A percentile compares a stretch with the other conserved stretches of the same genome.
These are phyloP conservation scores for Pseudomyrmex cubaensis DNA, from an alignment of 1,140 invertebrate species.

Conservation along the genomic window DNA sequence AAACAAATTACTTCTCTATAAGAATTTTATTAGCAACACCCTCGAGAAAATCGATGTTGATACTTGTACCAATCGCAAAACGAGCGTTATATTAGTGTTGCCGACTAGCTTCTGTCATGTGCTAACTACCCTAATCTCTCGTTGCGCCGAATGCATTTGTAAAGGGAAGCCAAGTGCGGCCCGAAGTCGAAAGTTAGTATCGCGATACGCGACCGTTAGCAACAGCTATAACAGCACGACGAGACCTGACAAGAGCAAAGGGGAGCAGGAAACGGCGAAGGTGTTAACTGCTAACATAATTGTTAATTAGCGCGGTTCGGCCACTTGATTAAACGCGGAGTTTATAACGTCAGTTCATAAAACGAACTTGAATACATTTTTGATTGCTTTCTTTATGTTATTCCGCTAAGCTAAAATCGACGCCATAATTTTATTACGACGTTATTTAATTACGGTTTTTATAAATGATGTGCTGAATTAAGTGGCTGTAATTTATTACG, in stretches of 20 bases:
- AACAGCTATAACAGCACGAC: slow-evolving; percentile 36
- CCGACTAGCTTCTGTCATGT: slow-evolving; percentile 30
- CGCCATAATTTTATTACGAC: slow-evolving; percentile 17
- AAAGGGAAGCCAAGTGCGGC: slow-evolving; percentile 51
- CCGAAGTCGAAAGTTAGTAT: slow-evolving; percentile 55
- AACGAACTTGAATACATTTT: neutral
- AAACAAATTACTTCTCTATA: neutral
- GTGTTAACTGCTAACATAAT: slow-evolving; percentile 69
- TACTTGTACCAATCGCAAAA: neutral
- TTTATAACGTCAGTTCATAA: neutral
- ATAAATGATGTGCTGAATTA: slow-evolving; percentile 38
- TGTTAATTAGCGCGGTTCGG: slow-evolving; percentile 67
- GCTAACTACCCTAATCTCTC: slow-evolving; percentile 54
- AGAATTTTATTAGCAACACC: neutral
- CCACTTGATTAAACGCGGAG: slow-evolving; percentile 57
- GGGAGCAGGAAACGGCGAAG: slow-evolving; percentile 35
- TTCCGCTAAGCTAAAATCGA: neutral
- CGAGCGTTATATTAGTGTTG: slow-evolving; percentile 35
- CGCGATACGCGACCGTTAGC: slow-evolving; percentile 49
- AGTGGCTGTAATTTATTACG: slow-evolving; percentile 31
- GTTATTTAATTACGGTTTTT: neutral
- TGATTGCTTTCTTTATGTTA: neutral
- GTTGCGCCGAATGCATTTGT: slow-evolving; percentile 50
- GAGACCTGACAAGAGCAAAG: slow-evolving; percentile 26
- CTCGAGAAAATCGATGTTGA: neutral